These are phyloP conservation scores for Pollenia labialis DNA, from an alignment of 2,888 invertebrate species.

Conservation along the genomic window DNA sequence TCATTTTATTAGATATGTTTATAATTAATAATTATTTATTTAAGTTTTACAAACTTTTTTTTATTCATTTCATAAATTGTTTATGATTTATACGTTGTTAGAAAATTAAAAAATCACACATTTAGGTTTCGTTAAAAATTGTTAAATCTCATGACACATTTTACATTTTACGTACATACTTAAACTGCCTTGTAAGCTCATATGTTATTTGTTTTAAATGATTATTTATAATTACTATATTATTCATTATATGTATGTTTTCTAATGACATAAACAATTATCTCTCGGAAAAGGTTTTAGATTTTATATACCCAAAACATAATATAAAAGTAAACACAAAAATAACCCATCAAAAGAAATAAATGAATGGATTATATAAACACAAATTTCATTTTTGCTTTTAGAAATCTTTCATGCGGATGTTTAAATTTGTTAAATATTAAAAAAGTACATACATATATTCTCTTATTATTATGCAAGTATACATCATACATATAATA, in stretches of 20 bases:
- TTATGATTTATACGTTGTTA: too few species aligned
- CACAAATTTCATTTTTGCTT: constrained; percentile 7
- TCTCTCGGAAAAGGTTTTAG: background rate
- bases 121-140: too few species aligned
- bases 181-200: too few species aligned
- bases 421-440: background rate
- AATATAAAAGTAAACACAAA: background rate
- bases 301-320: background rate
- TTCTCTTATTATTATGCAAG: background rate
- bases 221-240: background rate
- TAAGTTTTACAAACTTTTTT: too few species aligned
- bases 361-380: background rate
- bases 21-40: too few species aligned
- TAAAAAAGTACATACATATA: background rate
- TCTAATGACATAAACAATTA: background rate
- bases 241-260: background rate
- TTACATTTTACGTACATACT: too few species aligned
- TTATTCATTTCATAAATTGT: too few species aligned
- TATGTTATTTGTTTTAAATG: too few species aligned
- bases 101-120: too few species aligned
- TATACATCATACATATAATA: constrained; percentile 8
- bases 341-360: background rate
- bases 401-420: constrained; percentile 3
- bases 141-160: too few species aligned
- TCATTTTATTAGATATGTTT: too few species aligned